Percentiles rank a stretch among this genome's conserved stretches.
These are phyloP conservation scores for Poeciliopsis gracilis DNA, from an alignment of 2,797 vertebrate species.

Conservation along the genomic window DNA sequence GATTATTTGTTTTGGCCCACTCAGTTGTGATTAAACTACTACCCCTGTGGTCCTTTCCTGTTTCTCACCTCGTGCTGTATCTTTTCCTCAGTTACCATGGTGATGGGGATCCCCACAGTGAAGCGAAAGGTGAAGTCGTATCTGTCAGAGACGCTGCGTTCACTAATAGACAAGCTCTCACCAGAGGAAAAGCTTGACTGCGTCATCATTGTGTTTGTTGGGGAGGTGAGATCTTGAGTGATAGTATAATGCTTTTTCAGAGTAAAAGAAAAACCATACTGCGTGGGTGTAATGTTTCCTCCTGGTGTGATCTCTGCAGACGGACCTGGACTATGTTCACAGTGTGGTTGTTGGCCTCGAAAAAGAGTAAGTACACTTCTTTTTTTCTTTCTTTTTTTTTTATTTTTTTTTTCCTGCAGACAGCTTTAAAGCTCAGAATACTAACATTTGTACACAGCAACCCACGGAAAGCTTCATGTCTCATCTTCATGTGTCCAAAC, in stretches of 20 bases:
- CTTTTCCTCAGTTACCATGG: constrained; percentile 90
- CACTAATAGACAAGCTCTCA: constrained; percentile 95
- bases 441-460: not conserved
- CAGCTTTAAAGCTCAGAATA: not conserved
- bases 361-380: constrained; percentile 89
- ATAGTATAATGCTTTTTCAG: not conserved
- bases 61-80: constrained; percentile 49
- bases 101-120: constrained; percentile 99
- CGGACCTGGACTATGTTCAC: constrained; percentile 91
- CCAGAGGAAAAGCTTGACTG: constrained; percentile 96
- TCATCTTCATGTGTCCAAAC: not conserved
- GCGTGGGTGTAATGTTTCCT: constrained; percentile 18
- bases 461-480: not conserved
- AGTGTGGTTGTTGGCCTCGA: constrained; percentile 90
- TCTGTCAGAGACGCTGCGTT: constrained; percentile 95
- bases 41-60: not conserved
- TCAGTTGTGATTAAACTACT: constrained; percentile 13
- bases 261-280: not conserved
- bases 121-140: constrained; percentile 99
- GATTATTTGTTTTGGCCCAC: constrained; percentile 22
- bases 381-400: not conserved
- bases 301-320: constrained; percentile 75
- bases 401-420: not conserved
- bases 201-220: constrained; percentile 96
- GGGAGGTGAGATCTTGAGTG: constrained; percentile 88